Conservation (phyloP, 2,888 invertebrate genomes). For the Phyto melanocephala region DNA sequence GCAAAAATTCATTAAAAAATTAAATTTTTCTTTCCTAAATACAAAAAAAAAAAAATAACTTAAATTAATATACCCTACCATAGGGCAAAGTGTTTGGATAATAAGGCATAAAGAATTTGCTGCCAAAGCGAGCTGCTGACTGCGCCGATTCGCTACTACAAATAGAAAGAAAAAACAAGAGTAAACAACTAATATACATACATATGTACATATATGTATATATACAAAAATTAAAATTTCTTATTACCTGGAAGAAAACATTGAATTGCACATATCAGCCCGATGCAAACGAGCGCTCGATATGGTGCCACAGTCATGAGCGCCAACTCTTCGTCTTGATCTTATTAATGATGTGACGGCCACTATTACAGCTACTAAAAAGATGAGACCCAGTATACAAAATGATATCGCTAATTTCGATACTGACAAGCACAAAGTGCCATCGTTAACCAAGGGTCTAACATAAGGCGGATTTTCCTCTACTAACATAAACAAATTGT, state of each 20-base stretch:
- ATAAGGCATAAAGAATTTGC: conserved; percentile 77
- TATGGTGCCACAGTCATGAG: conserved; percentile 62
- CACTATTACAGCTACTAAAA: conserved; percentile 85
- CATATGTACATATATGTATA: too few relatives aligned
- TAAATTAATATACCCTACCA: conserved; percentile 76
- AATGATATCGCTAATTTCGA: conserved; percentile 88
- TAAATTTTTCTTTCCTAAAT: neutral
- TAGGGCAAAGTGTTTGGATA: conserved; percentile 76
- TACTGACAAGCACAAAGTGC: conserved; percentile 85
- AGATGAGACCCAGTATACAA: conserved; percentile 85
- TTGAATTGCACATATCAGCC: conserved; percentile 75
- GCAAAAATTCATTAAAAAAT: neutral
- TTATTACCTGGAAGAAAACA: conserved; percentile 75
- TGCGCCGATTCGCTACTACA: conserved; percentile 77
- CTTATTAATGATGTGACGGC: conserved; percentile 84
- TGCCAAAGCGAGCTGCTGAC: conserved; percentile 76
- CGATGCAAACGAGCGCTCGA: conserved; percentile 70
- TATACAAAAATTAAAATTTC: neutral
- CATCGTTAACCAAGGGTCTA: conserved; percentile 73
- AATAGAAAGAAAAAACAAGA: conserved; percentile 29
- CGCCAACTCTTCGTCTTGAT: conserved; percentile 79
- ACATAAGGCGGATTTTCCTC: conserved; percentile 76
- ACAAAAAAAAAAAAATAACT: neutral
- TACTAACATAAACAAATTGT: conserved; percentile 64
- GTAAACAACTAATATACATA: too few relatives aligned